These are phyloP conservation scores for Melopsittacus undulatus DNA, from an alignment of 2,797 vertebrate genomes.

Conservation along the genomic window DNA sequence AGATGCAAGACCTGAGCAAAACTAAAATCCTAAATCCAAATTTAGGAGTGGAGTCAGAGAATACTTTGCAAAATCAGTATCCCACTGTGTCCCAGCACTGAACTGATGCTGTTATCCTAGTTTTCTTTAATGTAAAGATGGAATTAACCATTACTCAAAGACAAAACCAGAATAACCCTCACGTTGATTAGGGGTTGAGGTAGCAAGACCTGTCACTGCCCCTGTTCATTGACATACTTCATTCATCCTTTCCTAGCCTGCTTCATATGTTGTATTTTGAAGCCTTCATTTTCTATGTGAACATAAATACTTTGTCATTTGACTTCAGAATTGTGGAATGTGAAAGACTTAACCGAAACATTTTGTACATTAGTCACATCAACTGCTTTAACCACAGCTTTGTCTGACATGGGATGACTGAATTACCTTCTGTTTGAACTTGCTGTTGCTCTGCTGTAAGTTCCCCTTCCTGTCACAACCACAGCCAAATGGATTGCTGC, in stretches of 20 bases:
- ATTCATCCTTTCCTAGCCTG: background rate
- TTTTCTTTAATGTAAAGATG: background rate
- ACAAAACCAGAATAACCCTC: background rate
- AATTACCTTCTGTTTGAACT: background rate
- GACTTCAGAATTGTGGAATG: background rate
- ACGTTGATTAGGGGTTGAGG: background rate
- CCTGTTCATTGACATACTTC: background rate
- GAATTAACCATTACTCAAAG: background rate
- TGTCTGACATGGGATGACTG: too few relatives aligned
- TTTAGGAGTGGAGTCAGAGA: background rate
- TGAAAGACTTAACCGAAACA: background rate
- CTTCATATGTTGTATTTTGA: background rate
- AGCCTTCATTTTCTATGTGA: background rate
- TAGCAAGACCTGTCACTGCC: background rate
- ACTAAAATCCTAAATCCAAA: background rate
- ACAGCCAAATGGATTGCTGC: background rate
- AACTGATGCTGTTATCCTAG: background rate
- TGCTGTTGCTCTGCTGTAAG: background rate
- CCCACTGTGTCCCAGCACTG: background rate
- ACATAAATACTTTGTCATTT: background rate
- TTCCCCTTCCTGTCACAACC: background rate
- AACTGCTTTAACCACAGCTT: background rate
- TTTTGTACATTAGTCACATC: background rate
- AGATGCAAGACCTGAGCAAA: background rate
- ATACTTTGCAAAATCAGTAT: background rate